Evolutionary conservation across 2,113 vertebrate species (phyloP).

Genomic region (Apus apus): DNA sequence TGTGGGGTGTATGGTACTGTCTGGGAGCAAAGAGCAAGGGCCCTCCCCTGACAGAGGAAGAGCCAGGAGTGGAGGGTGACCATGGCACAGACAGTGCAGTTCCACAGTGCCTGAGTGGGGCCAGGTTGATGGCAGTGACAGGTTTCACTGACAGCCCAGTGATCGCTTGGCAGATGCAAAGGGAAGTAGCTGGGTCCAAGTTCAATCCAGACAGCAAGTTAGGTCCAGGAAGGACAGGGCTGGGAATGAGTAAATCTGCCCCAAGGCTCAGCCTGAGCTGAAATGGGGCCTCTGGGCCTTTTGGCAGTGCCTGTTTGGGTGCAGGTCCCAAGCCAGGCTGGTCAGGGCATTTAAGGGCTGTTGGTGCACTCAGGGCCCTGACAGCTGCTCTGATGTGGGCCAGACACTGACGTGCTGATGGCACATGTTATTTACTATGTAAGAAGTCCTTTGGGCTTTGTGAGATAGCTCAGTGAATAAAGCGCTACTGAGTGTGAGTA

Average conservation of each 20-base stretch:
- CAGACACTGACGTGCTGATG: neutral
- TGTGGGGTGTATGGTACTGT: neutral
- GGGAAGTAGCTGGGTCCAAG: neutral
- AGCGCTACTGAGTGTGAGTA: neutral
- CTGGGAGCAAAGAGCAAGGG: neutral
- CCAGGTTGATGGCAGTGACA: neutral
- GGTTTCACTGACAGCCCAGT: neutral
- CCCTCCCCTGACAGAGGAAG: neutral
- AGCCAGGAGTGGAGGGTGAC: neutral
- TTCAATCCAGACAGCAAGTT: neutral
- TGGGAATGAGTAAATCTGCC: rapidly evolving
- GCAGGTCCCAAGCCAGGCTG: neutral
- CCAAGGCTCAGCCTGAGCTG: neutral
- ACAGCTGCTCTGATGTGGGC: neutral
- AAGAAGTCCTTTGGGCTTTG: neutral
- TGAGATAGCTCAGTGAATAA: neutral
- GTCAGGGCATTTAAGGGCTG: neutral
- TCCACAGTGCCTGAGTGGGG: neutral
- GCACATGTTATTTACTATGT: neutral
- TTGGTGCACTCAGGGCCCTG: neutral
- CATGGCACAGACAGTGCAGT: neutral
- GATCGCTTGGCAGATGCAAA: neutral
- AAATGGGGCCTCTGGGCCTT: neutral
- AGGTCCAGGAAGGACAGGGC: neutral
- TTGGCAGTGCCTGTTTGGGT: neutral